Evolutionary conservation across 2,888 invertebrate species (phyloP).

Genomic region (Eutolmus rufibarbis): DNA sequence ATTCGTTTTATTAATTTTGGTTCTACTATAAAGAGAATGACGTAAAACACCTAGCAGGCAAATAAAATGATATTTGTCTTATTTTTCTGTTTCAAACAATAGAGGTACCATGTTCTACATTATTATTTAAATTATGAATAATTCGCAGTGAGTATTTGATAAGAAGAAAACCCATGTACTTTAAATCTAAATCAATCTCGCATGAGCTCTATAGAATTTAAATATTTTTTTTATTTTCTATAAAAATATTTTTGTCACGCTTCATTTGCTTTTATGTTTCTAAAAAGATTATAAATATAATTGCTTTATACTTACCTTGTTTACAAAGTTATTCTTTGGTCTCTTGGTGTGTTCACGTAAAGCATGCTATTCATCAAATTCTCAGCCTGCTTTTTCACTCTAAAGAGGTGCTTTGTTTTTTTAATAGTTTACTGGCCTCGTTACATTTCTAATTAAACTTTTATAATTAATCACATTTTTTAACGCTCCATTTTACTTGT

Average conservation of each 20-base stretch:
- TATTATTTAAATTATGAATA: too few relatives aligned
- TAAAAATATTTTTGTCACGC: neutral
- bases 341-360: neutral
- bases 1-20: neutral
- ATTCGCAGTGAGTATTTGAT: too few relatives aligned
- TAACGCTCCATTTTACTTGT: too few relatives aligned
- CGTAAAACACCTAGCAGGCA: neutral
- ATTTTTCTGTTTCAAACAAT: neutral
- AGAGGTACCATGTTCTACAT: too few relatives aligned
- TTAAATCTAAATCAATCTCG: too few relatives aligned
- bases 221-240: neutral
- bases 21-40: neutral
- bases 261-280: neutral
- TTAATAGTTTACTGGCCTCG: neutral
- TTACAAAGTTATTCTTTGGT: neutral
- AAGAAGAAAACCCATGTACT: too few relatives aligned
- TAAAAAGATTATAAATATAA: neutral
- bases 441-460: neutral
- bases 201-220: neutral
- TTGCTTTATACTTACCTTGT: neutral
- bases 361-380: neutral
- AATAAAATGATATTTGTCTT: neutral
- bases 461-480: neutral
- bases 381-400: neutral
- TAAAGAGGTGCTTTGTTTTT: neutral